Conservation (phyloP, 2,888 invertebrate genomes). For the Nasonovia ribisnigri region DNA sequence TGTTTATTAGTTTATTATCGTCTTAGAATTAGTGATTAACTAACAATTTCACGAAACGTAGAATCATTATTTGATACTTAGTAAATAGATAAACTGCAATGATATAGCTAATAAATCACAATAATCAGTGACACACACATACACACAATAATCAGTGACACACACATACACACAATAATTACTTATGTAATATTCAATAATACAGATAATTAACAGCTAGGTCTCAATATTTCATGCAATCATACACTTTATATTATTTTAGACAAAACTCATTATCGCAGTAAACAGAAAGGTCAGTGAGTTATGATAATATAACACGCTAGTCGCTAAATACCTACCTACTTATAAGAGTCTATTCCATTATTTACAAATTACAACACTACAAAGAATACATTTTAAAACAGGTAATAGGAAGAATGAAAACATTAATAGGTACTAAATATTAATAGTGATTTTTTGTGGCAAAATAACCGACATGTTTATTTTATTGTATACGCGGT, state of each 20-base stretch:
- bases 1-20: no score
- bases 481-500: neutral
- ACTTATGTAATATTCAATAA: neutral
- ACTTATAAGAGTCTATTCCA: neutral
- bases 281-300: neutral
- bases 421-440: neutral
- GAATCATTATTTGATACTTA: neutral
- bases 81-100: neutral
- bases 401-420: neutral
- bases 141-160: neutral
- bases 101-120: neutral
- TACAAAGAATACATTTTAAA: neutral
- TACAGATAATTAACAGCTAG: neutral
- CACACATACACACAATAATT: neutral
- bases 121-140: neutral
- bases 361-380: neutral
- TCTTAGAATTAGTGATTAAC: neutral
- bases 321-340: neutral
- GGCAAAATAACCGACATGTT: neutral
- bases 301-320: neutral
- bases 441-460: neutral
- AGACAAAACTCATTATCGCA: neutral
- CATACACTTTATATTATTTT: neutral
- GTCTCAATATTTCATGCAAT: neutral
- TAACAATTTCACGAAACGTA: neutral